Percentiles rank a stretch among this genome's conserved stretches.
These are phyloP conservation scores for Benitochromis conjunctus DNA, from an alignment of 2,113 vertebrate species.

Conservation along the genomic window DNA sequence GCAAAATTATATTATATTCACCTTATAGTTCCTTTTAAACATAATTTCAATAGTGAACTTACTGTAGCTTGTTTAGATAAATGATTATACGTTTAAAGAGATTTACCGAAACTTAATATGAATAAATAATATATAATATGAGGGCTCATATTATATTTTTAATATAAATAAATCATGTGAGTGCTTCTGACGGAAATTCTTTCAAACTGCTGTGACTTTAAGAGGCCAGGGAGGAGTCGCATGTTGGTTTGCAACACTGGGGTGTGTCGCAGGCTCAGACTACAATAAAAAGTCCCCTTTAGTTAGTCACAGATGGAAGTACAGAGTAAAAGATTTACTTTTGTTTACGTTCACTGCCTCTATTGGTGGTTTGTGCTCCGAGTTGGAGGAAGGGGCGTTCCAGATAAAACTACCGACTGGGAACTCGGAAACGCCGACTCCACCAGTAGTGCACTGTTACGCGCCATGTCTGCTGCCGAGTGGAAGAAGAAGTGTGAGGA, in stretches of 20 bases:
- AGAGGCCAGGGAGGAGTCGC: neutral
- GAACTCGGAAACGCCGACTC: neutral
- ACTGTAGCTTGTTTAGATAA: neutral
- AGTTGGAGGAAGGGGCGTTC: neutral
- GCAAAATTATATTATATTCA: fast-evolving
- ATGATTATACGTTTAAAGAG: neutral
- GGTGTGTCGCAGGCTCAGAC: neutral
- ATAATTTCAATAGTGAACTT: neutral
- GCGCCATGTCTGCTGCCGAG: slow-evolving; percentile 44
- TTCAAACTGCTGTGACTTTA: slow-evolving; percentile 28
- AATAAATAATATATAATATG: neutral
- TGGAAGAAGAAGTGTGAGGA: slow-evolving; percentile 58
- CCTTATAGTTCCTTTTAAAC: neutral
- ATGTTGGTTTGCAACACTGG: neutral
- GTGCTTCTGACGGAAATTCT: neutral
- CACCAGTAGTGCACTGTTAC: neutral
- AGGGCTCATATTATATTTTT: neutral
- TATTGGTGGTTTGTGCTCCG: neutral
- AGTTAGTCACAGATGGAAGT: neutral
- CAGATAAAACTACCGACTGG: neutral
- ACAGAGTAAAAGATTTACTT: neutral
- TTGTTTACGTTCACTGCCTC: neutral
- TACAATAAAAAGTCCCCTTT: neutral
- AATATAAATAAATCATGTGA: neutral
- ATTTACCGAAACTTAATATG: neutral